phyloP scores from a whole-genome alignment of 1,140 invertebrate genomes.

The Caenorhabditis inopinata region DNA sequence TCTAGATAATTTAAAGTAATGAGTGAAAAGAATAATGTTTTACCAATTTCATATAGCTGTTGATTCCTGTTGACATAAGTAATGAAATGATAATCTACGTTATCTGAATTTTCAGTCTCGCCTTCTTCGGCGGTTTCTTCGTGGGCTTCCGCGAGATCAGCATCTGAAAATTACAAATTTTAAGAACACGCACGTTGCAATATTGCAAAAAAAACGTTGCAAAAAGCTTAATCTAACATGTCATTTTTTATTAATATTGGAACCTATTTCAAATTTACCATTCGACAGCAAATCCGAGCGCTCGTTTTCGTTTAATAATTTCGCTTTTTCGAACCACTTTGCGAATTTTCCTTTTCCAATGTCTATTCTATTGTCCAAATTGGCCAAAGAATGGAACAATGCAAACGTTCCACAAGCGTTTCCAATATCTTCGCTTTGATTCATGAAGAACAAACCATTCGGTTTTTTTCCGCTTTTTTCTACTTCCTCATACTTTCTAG shows the following conservation, averaged over 20 bases:
- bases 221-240: too few species aligned
- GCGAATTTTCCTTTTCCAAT: slow-evolving; percentile 5
- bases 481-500: background rate
- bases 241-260: too few species aligned
- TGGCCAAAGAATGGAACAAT: background rate
- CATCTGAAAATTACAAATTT: slow-evolving; percentile 12
- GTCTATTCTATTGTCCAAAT: background rate
- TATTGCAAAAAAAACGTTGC: too few species aligned
- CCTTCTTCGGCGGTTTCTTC: slow-evolving; percentile 31
- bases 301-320: slow-evolving; percentile 1
- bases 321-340: slow-evolving; percentile 10
- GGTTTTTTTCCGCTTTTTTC: slow-evolving; percentile 4
- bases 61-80: slow-evolving; percentile 45
- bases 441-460: slow-evolving; percentile 12
- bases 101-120: slow-evolving; percentile 4
- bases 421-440: slow-evolving; percentile 11
- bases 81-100: slow-evolving; percentile 53
- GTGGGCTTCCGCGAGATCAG: background rate
- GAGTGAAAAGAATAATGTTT: background rate
- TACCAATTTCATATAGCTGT: slow-evolving; percentile 46
- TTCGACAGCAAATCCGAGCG: background rate
- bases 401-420: slow-evolving; percentile 20
- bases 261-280: too few species aligned
- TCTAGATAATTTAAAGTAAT: background rate
- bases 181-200: too few species aligned